A percentile compares a stretch with the other conserved stretches of the same genome.
phyloP scores from a whole-genome alignment of 37 sponge, comb jelly and placozoan species.

The Cliona cf. orientalis region DNA sequence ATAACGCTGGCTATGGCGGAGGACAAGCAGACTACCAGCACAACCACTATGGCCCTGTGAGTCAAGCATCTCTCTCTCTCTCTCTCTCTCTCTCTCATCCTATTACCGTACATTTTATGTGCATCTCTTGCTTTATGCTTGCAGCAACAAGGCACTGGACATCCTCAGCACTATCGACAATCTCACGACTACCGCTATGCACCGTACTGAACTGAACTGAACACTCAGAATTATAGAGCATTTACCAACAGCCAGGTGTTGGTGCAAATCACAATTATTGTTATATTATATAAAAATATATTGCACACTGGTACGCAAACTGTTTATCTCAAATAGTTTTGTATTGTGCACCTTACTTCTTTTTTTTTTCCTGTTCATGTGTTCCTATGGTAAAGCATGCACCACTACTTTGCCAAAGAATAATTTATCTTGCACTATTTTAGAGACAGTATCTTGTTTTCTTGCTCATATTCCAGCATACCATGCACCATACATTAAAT shows the following conservation, averaged over 20 bases:
- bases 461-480: no score
- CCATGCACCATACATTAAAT: no score
- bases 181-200: constrained; percentile 75
- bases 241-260: not conserved
- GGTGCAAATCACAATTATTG: not conserved
- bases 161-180: constrained; percentile 43
- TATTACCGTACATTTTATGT: not conserved
- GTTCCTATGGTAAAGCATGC: not conserved
- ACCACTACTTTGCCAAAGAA: no score
- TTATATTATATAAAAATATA: not conserved
- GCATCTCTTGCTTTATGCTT: not conserved
- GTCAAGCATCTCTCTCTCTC: not conserved
- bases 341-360: not conserved
- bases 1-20: no score
- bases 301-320: not conserved
- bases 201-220: constrained; percentile 38
- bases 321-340: not conserved
- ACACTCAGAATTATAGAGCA: not conserved
- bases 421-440: no score
- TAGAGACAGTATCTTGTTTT: no score
- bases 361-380: not conserved
- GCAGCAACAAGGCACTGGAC: not conserved
- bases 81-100: not conserved
- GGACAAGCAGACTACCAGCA: no score
- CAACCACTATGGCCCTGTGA: not conserved